Percentiles rank a stretch among this genome's conserved stretches.
Conservation (phyloP, 1,140 invertebrate genomes). For the Harpegnathos saltator region DNA sequence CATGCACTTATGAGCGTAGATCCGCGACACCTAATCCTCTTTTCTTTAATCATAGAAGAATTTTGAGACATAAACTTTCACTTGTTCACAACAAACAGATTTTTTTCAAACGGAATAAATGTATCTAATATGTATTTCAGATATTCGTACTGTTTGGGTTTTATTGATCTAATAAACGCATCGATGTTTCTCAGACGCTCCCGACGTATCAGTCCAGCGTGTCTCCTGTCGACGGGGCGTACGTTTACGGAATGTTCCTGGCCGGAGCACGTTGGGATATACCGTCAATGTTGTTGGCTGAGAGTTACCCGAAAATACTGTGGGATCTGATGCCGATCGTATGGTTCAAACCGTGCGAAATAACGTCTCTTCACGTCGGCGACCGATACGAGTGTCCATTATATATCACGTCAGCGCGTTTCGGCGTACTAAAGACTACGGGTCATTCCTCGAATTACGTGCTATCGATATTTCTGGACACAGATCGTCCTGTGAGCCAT, state of each 20-base stretch:
- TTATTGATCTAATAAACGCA: background rate
- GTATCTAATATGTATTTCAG: no score
- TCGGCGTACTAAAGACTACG: conserved; percentile 93
- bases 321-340: conserved; percentile 93
- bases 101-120: no score
- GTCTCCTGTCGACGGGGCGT: conserved; percentile 91
- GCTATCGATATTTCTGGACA: conserved; percentile 91
- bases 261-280: conserved; percentile 95
- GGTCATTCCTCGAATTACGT: conserved; percentile 97
- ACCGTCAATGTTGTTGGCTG: conserved; percentile 87
- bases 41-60: no score
- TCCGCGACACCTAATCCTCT: no score
- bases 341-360: conserved; percentile 89
- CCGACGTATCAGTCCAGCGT: conserved; percentile 64
- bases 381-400: conserved; percentile 92
- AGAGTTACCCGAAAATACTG: conserved; percentile 93
- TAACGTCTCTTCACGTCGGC: conserved; percentile 86
- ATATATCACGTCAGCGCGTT: conserved; percentile 95
- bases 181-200: conserved; percentile 63
- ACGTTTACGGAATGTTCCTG: conserved; percentile 93
- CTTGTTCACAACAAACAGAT: no score
- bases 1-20: no score
- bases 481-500: conserved; percentile 89
- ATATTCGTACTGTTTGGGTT: no score
- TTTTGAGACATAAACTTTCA: no score